A percentile compares a stretch with the other conserved stretches of the same genome.
Conservation (phyloP, 2,113 vertebrate species). For the Toxotes chatareus region DNA sequence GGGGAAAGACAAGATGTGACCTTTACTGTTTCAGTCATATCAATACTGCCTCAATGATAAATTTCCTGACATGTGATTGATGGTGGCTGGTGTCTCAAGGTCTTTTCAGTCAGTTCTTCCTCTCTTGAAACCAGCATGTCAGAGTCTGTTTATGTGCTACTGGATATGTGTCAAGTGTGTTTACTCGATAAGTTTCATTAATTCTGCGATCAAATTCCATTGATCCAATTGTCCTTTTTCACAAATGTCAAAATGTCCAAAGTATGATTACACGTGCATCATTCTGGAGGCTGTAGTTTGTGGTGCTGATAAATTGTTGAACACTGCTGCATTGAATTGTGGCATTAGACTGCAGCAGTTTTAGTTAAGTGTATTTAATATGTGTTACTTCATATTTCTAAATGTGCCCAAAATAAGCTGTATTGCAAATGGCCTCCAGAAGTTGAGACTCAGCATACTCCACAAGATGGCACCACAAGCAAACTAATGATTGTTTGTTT, state of each 20-base stretch:
- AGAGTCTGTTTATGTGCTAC: no score
- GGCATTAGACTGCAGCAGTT: background rate
- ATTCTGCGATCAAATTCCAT: background rate
- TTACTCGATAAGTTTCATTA: no score
- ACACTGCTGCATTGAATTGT: background rate
- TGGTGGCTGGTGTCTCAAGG: conserved; percentile 14
- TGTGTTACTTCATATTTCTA: background rate
- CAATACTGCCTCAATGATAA: conserved; percentile 1
- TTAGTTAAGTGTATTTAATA: background rate
- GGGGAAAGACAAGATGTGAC: conserved; percentile 10
- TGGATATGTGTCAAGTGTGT: background rate
- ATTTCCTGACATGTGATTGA: conserved; percentile 17
- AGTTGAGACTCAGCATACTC: background rate
- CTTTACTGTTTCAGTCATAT: conserved; percentile 30
- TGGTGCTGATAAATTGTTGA: background rate
- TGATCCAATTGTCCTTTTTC: background rate
- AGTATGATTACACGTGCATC: background rate
- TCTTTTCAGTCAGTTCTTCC: background rate
- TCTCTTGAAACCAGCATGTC: background rate
- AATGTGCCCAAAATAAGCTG: background rate
- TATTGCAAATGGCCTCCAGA: no score
- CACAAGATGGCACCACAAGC: conserved; percentile 70
- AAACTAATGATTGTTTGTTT: conserved; percentile 3
- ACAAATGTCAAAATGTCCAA: background rate
- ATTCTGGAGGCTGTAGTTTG: background rate